Evolutionary conservation across 2,888 invertebrate species (phyloP), one percentile per base, ranked within the genome.

Genomic region (Adelphocoris suturalis): DNA sequence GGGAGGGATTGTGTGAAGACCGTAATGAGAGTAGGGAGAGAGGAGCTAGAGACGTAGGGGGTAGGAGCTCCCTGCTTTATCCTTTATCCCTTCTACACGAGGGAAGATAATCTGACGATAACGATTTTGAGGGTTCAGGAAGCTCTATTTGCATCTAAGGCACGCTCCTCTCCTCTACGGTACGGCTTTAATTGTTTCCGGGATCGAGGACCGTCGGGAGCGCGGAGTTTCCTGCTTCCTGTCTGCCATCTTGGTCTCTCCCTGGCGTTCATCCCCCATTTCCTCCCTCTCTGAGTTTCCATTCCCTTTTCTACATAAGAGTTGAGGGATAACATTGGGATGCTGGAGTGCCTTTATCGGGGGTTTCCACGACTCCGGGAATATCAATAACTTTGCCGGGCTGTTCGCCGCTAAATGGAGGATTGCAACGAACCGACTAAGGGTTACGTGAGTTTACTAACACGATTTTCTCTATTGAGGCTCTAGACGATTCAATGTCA

Each of bases 91-190:
- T 80, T 55, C 78, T 76, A 48, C 78, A 55, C 88, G 48, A 55
- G 61, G 80, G 88, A 88, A 78, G 88, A 88, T 88, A 78, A 88
- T 88, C 88, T 80, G 78, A 88, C 88, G 88, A 88, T 88, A 88
- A 88, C 88, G 88, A 88, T 88, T 88, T 88, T 80, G 88, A 78
- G 76, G 88, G 88, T 88, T 68, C 89, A 81, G 89, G 89, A 89
- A 89, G 89, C 90, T 86, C 90, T 90, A 90, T 90, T 90, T 90
- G 90, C 90, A 90, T 90, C 90, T 90, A 86, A 90, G 90, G 90
- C 90, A 90, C 90, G 90, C 90, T 90, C 86, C 82, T 55, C 52
- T 57, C 89, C 52, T 23, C 82, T 27, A 28, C 84, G 16, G 19
- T 89, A 82, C 61, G 57, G 89, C 82, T 89, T 89, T 89, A 89